A percentile compares a stretch with the other conserved stretches of the same genome.
Conservation (phyloP, 2,888 invertebrate species). For the Halictus ligatus region DNA sequence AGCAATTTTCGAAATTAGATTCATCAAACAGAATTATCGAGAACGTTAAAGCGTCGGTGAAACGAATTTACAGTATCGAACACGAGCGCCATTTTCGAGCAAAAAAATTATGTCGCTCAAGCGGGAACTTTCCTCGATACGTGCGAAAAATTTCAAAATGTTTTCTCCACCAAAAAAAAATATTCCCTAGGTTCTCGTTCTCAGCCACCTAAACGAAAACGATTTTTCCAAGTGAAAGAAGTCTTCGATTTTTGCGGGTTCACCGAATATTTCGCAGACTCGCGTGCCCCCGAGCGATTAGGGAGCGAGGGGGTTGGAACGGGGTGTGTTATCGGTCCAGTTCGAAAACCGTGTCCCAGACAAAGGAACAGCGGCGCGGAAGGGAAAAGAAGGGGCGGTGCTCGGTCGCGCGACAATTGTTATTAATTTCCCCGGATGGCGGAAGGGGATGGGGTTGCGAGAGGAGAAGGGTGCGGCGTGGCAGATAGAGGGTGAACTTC, state of each 20-base stretch:
- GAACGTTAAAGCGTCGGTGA: not conserved
- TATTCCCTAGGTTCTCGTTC: not conserved
- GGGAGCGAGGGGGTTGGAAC: not conserved
- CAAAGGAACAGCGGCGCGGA: not conserved
- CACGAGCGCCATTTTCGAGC: not conserved
- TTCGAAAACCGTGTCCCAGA: not conserved
- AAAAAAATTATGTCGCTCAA: not conserved
- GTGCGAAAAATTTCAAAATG: not conserved
- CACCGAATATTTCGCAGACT: too few relatives aligned
- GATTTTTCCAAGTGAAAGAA: not conserved
- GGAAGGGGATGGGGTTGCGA: not conserved
- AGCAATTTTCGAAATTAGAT: too few relatives aligned
- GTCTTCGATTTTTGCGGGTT: not conserved
- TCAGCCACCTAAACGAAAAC: not conserved
- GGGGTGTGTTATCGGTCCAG: not conserved
- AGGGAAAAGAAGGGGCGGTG: not conserved
- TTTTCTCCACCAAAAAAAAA: not conserved
- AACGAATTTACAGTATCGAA: not conserved
- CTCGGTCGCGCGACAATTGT: not conserved
- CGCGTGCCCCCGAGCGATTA: not conserved
- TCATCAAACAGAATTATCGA: too few relatives aligned
- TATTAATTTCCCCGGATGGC: conserved; percentile 14
- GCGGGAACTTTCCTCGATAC: not conserved
- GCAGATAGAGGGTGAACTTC: conserved; percentile 14
- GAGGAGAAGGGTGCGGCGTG: not conserved